Evolutionary conservation across 1,140 invertebrate genomes (phyloP), one percentile per base, ranked within the genome.

Genomic region (Pseudachorutes palmiensis): DNA sequence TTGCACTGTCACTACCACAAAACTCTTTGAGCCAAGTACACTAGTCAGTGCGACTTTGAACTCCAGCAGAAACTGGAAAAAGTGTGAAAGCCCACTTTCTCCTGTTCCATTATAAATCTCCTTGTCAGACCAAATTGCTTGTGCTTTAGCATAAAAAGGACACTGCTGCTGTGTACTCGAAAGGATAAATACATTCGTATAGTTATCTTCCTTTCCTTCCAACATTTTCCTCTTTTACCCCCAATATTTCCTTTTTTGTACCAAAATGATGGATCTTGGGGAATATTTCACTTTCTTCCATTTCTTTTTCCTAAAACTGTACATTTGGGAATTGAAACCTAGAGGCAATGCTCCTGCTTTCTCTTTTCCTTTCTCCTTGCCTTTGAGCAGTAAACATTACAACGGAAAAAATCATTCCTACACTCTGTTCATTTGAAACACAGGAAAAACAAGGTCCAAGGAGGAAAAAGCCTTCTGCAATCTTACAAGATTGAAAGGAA

Each of bases 71-170:
- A 45, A 19, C 36, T 19, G n/a, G n/a, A n/a, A n/a, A n/a, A 45
- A 45, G 36, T 45, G 36, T 45, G 9, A 55, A 26, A 5, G 24
- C 51, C 5, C 24, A 16, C 51, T 55, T 5, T 55, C 24, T 55
- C 24, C 24, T 14, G 12, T 16, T 16, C 5, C 24, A 55, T 14
- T 19, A 55, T 55, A 55, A 19, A 55, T 55, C 24, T 16, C 24
- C 12, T 55, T 55, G 51, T 55, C 51, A 55, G 9, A 19, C 51
- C 24, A 55, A 55, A 55, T 55, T 55, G 51, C 51, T 24, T 24
- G 24, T 45, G 5, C 24, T 55, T 55, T 55, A 55, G 24, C 51
- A 55, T 55, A 55, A 55, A 55, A 24, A 22, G 24, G 3, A 22
- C 51, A 55, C 24, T 55, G 9, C 5, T 19, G 19, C 36, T 41